These are phyloP conservation scores for Pollicipes pollicipes DNA, from an alignment of 1,140 invertebrate genomes.

Conservation along the genomic window DNA sequence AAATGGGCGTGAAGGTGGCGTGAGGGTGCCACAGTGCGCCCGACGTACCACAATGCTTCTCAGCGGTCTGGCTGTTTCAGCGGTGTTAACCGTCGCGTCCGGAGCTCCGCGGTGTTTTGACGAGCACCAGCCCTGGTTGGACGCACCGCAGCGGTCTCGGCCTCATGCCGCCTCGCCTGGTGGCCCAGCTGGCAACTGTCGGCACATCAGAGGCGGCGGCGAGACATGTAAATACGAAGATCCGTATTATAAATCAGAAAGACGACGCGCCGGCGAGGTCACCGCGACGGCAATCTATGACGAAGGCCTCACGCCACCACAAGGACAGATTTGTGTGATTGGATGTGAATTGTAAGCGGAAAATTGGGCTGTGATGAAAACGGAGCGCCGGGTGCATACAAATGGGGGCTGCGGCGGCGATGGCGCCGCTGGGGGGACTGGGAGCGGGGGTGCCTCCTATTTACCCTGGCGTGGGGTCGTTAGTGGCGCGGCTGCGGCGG, in stretches of 20 bases:
- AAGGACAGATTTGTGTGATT: slow-evolving; percentile 2
- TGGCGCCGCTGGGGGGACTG: not conserved
- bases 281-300: not conserved
- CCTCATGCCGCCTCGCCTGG: too few relatives aligned
- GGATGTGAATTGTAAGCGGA: not conserved
- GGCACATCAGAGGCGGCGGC: not conserved
- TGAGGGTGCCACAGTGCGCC: too few relatives aligned
- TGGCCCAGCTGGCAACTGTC: not conserved
- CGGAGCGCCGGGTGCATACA: not conserved
- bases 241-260: not conserved
- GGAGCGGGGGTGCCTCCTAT: too few relatives aligned
- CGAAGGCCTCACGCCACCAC: too few relatives aligned
- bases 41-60: too few relatives aligned
- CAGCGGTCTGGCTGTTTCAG: too few relatives aligned
- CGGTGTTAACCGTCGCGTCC: too few relatives aligned
- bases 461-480: too few relatives aligned
- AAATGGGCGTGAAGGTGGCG: too few relatives aligned
- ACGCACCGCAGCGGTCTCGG: not conserved
- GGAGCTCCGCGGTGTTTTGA: too few relatives aligned
- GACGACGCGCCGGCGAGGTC: not conserved
- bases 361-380: not conserved
- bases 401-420: not conserved
- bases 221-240: not conserved
- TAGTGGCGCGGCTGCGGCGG: too few relatives aligned
- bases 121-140: too few relatives aligned